These are phyloP conservation scores for Heliconius charithonia DNA, from an alignment of 2,888 invertebrate genomes.

Conservation along the genomic window DNA sequence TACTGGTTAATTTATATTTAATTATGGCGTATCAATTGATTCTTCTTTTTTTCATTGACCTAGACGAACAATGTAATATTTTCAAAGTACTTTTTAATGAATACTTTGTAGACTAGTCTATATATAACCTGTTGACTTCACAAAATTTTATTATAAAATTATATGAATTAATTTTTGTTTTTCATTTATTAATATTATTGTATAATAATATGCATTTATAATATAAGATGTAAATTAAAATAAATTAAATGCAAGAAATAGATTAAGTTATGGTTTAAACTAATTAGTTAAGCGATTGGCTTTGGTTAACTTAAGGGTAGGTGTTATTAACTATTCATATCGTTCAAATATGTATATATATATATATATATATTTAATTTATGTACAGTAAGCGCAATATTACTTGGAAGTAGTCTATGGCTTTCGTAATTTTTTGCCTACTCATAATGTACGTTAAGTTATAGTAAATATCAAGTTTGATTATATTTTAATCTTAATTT, in stretches of 20 bases:
- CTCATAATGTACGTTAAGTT: not conserved
- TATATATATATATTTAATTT: not conserved
- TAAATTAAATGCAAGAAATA: no score
- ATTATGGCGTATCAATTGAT: not conserved
- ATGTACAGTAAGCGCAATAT: not conserved
- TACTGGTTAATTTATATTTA: not conserved
- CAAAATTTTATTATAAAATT: not conserved
- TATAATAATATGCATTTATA: not conserved
- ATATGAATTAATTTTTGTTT: not conserved
- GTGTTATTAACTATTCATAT: constrained; percentile 3
- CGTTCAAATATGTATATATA: not conserved
- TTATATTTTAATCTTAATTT: not conserved
- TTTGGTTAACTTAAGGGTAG: not conserved
- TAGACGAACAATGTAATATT: not conserved
- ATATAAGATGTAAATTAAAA: not conserved
- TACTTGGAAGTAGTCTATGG: constrained; percentile 22
- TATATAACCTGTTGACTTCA: not conserved
- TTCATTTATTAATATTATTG: not conserved
- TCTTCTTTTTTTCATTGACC: not conserved
- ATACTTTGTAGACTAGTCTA: not conserved
- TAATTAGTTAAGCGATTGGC: not conserved
- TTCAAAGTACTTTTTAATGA: not conserved
- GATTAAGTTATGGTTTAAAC: not conserved
- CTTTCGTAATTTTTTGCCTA: not conserved
- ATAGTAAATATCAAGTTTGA: not conserved